Conservation (phyloP, 2,888 invertebrate species). For the Phasia obesa region DNA sequence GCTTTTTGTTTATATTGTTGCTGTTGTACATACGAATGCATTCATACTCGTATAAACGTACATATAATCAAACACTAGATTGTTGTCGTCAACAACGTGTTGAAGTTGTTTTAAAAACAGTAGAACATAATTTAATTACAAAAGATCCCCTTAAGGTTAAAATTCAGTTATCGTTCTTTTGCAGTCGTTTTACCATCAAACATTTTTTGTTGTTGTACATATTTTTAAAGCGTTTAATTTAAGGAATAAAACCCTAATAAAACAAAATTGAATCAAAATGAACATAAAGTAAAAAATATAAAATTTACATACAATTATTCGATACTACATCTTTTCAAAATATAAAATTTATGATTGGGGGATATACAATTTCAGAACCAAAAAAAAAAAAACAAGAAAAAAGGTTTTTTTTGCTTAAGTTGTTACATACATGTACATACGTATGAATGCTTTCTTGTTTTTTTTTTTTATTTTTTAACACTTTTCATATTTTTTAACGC, state of each 20-base stretch:
- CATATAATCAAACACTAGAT: background rate
- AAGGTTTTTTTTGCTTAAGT: no score
- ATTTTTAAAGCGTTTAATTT: background rate
- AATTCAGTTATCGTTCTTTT: background rate
- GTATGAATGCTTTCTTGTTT: no score
- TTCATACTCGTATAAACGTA: background rate
- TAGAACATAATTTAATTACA: constrained; percentile 8
- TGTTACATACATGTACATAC: no score
- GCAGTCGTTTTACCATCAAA: background rate
- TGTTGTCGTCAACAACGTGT: background rate
- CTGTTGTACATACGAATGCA: background rate
- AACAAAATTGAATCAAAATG: background rate
- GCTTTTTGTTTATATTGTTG: background rate
- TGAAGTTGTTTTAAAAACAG: background rate
- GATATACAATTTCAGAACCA: no score
- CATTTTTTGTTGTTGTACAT: background rate
- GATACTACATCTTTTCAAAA: no score
- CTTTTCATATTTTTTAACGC: no score
- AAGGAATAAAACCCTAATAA: background rate
- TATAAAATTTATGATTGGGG: no score
- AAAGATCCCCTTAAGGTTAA: background rate
- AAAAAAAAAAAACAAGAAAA: no score
- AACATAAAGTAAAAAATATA: background rate
- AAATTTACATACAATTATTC: no score
- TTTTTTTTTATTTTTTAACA: no score